Percentiles rank a stretch among this genome's conserved stretches.
phyloP scores from a whole-genome alignment of 2,113 vertebrate genomes.

The Sylvia atricapilla region DNA sequence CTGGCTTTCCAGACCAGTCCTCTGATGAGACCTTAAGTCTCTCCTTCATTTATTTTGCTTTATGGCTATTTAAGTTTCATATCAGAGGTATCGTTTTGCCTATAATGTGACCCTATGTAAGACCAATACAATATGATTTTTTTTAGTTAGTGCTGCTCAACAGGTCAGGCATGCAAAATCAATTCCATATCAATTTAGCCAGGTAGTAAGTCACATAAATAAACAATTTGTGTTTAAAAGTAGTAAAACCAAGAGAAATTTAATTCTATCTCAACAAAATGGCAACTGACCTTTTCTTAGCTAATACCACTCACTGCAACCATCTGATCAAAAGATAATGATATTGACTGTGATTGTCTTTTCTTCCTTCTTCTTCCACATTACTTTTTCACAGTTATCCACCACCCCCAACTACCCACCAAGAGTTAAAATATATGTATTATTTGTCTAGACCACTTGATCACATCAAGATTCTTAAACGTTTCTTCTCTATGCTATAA shows the following conservation, averaged over 20 bases:
- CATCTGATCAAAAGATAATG: background rate
- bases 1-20: background rate
- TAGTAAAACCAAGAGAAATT: constrained; percentile 32
- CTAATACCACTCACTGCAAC: background rate
- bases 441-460: background rate
- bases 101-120: background rate
- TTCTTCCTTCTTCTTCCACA: background rate
- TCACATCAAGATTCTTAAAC: background rate
- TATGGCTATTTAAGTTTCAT: background rate
- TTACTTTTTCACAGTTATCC: background rate
- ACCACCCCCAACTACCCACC: background rate
- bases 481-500: background rate
- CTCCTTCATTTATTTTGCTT: background rate
- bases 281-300: constrained; percentile 8
- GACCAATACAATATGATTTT: background rate
- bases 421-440: background rate
- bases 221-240: constrained; percentile 16
- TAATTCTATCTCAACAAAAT: constrained; percentile 3
- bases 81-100: background rate
- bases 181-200: background rate
- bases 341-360: background rate
- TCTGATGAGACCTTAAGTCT: background rate
- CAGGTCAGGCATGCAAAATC: background rate
- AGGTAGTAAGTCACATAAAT: constrained; percentile 18
- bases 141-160: background rate